These are phyloP conservation scores for Lampropteryx suffumata DNA, from an alignment of 2,888 invertebrate genomes.

Conservation along the genomic window DNA sequence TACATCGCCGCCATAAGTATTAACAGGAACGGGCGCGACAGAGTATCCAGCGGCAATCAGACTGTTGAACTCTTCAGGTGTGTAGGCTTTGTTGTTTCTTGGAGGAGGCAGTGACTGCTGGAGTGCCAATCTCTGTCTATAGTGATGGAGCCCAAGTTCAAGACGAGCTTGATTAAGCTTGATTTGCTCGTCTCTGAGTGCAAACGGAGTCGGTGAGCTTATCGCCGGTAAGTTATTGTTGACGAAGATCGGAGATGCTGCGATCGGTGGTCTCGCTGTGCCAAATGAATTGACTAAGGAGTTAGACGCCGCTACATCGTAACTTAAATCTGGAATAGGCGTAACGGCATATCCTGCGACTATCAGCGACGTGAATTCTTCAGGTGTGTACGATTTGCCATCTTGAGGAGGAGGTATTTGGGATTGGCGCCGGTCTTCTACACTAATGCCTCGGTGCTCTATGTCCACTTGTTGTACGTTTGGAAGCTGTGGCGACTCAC, in stretches of 20 bases:
- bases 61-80: slow-evolving; percentile 40
- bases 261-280: slow-evolving; percentile 10
- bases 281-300: slow-evolving; percentile 1
- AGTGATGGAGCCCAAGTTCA: slow-evolving; percentile 26
- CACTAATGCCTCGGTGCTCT: slow-evolving; percentile 28
- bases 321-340: slow-evolving; percentile 28
- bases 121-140: slow-evolving; percentile 26
- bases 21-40: slow-evolving; percentile 39
- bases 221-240: slow-evolving; percentile 18
- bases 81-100: slow-evolving; percentile 39
- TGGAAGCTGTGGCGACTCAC: slow-evolving; percentile 9
- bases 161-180: slow-evolving; percentile 29
- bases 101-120: slow-evolving; percentile 39
- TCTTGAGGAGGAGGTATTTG: slow-evolving; percentile 32
- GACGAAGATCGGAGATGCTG: slow-evolving; percentile 9
- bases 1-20: slow-evolving; percentile 21
- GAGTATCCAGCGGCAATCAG: slow-evolving; percentile 41
- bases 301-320: slow-evolving; percentile 6
- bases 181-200: slow-evolving; percentile 20
- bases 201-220: slow-evolving; percentile 23
- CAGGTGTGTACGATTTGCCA: slow-evolving; percentile 35
- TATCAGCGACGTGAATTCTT: slow-evolving; percentile 33
- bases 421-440: slow-evolving; percentile 31
- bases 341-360: slow-evolving; percentile 33
- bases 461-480: slow-evolving; percentile 24